Percentiles rank a stretch among this genome's conserved stretches.
These are phyloP conservation scores for Mustela lutreola DNA, from an alignment of 2,113 vertebrate species.

Conservation along the genomic window DNA sequence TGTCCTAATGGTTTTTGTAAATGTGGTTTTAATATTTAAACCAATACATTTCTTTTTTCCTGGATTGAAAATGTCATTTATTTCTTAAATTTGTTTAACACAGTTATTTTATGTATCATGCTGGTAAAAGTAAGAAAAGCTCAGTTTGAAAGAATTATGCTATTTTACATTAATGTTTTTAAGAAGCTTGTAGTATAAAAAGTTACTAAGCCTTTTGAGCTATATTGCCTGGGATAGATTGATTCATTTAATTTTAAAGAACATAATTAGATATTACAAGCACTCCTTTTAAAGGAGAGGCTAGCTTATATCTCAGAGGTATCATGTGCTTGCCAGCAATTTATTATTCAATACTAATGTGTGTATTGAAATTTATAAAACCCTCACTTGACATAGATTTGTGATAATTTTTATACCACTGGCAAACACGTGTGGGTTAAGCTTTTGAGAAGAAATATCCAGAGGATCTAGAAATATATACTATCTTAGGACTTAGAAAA, in stretches of 20 bases:
- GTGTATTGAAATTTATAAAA: slow-evolving; percentile 56
- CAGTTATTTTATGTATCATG: slow-evolving; percentile 32
- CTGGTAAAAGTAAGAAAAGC: slow-evolving; percentile 40
- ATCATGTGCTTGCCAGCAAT: neutral
- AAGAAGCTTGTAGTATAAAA: neutral
- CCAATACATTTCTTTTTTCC: slow-evolving; percentile 8
- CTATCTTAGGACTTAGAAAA: slow-evolving; percentile 24
- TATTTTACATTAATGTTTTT: slow-evolving; percentile 47
- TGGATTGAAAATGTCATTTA: slow-evolving; percentile 20
- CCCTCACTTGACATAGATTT: slow-evolving; percentile 6
- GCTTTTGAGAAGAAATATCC: slow-evolving; percentile 63
- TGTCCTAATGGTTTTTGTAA: neutral
- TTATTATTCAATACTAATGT: slow-evolving; percentile 13
- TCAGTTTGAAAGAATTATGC: slow-evolving; percentile 31
- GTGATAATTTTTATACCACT: slow-evolving; percentile 41
- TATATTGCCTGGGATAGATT: neutral
- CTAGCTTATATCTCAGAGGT: neutral
- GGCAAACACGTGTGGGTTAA: slow-evolving; percentile 18
- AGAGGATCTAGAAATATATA: slow-evolving; percentile 56
- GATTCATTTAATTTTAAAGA: neutral
- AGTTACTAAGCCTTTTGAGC: neutral
- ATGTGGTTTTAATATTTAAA: neutral
- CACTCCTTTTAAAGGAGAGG: neutral
- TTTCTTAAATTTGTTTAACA: slow-evolving; percentile 37
- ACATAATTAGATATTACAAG: neutral